Evolutionary conservation across 2,888 invertebrate species (phyloP).

Genomic region (Drosophila suboccidentalis): DNA sequence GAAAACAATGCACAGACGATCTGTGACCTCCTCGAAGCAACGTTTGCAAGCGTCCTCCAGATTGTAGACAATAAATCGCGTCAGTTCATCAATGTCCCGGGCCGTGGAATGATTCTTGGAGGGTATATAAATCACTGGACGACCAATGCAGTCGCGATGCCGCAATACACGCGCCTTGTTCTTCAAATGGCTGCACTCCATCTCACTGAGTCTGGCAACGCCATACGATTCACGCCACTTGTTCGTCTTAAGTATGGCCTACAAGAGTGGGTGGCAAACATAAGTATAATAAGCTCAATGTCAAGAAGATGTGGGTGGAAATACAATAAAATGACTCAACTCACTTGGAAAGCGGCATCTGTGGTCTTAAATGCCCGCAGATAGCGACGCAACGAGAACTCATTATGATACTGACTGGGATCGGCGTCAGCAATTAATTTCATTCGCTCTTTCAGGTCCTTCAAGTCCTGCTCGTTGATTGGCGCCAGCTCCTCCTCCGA

Average conservation of each 20-base stretch:
- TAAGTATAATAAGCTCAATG: constrained; percentile 45
- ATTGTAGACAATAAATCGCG: constrained; percentile 90
- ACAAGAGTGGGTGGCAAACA: constrained; percentile 13
- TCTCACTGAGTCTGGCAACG: constrained; percentile 87
- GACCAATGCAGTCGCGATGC: constrained; percentile 90
- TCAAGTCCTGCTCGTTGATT: constrained; percentile 89
- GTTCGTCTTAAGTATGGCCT: constrained; percentile 91
- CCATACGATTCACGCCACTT: constrained; percentile 92
- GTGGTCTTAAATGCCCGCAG: constrained; percentile 91
- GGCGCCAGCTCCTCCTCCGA: constrained; percentile 84
- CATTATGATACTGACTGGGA: constrained; percentile 91
- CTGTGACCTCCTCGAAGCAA: constrained; percentile 92
- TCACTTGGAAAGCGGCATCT: constrained; percentile 91
- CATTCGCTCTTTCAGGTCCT: constrained; percentile 90
- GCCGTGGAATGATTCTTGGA: constrained; percentile 91
- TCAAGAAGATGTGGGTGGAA: constrained; percentile 47
- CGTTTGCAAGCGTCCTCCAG: constrained; percentile 91
- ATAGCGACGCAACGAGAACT: constrained; percentile 90
- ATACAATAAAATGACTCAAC: constrained; percentile 82
- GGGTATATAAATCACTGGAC: constrained; percentile 92
- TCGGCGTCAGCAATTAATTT: constrained; percentile 90
- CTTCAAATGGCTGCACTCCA: constrained; percentile 87
- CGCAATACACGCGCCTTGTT: constrained; percentile 90
- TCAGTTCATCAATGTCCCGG: constrained; percentile 91
- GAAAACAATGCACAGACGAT: constrained; percentile 92